Evolutionary conservation across 2,113 vertebrate genomes (phyloP), one percentile per base, ranked within the genome.

Genomic region (Podarcis muralis): DNA sequence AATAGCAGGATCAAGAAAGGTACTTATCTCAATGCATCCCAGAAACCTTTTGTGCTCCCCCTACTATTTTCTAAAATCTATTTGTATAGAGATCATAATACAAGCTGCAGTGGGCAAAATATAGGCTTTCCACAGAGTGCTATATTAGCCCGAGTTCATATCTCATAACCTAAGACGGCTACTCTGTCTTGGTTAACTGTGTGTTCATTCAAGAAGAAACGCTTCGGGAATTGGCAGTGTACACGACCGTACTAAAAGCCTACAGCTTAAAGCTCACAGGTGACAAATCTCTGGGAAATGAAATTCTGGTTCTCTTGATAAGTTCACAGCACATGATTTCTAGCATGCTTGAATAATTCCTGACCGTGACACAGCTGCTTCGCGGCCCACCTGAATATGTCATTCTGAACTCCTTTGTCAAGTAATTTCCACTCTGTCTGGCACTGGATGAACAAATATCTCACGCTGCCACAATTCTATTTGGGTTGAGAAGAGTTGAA

Each of bases 401-500:
- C 84, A 83, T 40, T 88, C 65, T 76, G 85, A 78, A 83, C 62
- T 35, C 72, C 68, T 53, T 27, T 30, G 15, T 83, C 81, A 88
- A 76, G 35, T 84, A 81, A 87, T 89, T 93, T 93, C 80, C 72
- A 20, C 68, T 43, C 88, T 89, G 69, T 84, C 92, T 81, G 80
- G 65, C 88, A 85, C 78, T 83, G 20, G 74, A 32, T 0, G 0
- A 90, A 25, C 11, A 84, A 76, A 84, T 23, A 65, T 81, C 77
- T 89, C 59, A 78, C 90, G 82, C 74, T 83, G 76, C 69, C 87
- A 6, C 2, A 79, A 8, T 40, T 78, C 84, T 82, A 87, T 86
- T 91, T 89, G 15, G 13, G 74, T 86, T 92, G 48, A 87, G 91
- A 81, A 75, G 27, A 16, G 37, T 23, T 81, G 72, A 62, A 40